Evolutionary conservation across 2,888 invertebrate species (phyloP).

Genomic region (Melanostoma scalare): DNA sequence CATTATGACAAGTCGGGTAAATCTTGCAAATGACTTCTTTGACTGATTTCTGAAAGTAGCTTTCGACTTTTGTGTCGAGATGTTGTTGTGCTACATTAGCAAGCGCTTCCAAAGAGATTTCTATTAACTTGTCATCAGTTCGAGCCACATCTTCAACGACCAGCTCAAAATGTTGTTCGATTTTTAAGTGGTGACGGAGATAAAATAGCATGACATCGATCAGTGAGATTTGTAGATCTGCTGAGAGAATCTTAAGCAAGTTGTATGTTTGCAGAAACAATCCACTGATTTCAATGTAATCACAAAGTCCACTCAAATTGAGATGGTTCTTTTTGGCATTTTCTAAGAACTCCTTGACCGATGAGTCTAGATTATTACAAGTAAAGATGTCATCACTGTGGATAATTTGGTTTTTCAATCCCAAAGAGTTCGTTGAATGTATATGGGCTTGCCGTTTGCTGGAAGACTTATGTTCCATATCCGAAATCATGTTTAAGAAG

Average conservation of each 20-base stretch:
- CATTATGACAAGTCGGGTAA: slow-evolving; percentile 43
- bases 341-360: slow-evolving; percentile 1
- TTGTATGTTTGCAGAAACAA: slow-evolving; percentile 38
- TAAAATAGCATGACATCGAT: slow-evolving; percentile 41
- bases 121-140: slow-evolving; percentile 28
- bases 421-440: slow-evolving; percentile 1
- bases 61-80: slow-evolving; percentile 9
- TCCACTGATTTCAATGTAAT: slow-evolving; percentile 43
- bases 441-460: slow-evolving; percentile 23
- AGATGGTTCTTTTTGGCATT: neutral
- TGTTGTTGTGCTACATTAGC: slow-evolving; percentile 9
- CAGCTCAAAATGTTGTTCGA: slow-evolving; percentile 25
- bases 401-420: slow-evolving; percentile 10
- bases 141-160: slow-evolving; percentile 10
- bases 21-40: slow-evolving; percentile 55
- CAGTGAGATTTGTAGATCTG: slow-evolving; percentile 15
- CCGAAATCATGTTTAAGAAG: slow-evolving; percentile 28
- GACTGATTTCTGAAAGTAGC: slow-evolving; percentile 51
- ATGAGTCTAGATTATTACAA: slow-evolving; percentile 14
- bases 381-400: slow-evolving; percentile 3
- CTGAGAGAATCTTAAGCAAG: neutral
- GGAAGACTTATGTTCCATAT: slow-evolving; percentile 41
- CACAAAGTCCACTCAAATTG: slow-evolving; percentile 19
- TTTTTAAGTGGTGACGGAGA: slow-evolving; percentile 49
- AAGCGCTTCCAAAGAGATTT: slow-evolving; percentile 26